These are phyloP conservation scores for Standfussiana lucernea DNA, from an alignment of 2,888 invertebrate species.

Conservation along the genomic window DNA sequence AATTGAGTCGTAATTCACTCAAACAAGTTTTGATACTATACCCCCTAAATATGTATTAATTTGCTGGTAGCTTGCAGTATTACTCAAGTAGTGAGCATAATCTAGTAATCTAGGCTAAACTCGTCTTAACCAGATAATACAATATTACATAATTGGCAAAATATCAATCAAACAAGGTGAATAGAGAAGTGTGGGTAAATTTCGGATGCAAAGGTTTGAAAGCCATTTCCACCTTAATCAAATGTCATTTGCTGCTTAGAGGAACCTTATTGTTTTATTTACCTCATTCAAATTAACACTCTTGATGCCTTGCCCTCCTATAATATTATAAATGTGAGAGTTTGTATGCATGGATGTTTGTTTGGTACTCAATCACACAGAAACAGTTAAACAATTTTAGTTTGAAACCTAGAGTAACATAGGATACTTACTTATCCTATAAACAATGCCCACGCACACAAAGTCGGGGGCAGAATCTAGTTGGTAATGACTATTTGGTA, in stretches of 20 bases:
- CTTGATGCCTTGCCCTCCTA: neutral
- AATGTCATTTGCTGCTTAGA: neutral
- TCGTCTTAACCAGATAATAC: too few relatives aligned
- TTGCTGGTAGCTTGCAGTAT: too few relatives aligned
- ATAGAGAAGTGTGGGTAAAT: neutral
- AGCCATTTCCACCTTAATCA: neutral
- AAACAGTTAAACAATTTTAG: too few relatives aligned
- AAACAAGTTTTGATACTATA: too few relatives aligned
- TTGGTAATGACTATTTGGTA: neutral
- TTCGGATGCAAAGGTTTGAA: too few relatives aligned
- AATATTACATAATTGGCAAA: neutral
- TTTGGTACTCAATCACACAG: too few relatives aligned
- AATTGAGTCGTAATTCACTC: neutral
- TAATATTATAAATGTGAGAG: neutral
- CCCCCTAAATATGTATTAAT: too few relatives aligned
- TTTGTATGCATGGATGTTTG: neutral
- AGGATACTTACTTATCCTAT: too few relatives aligned
- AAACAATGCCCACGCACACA: neutral
- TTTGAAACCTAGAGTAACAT: too few relatives aligned
- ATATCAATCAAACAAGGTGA: too few relatives aligned
- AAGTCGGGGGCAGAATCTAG: neutral
- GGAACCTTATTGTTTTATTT: neutral
- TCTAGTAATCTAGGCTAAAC: too few relatives aligned
- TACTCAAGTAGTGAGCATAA: too few relatives aligned
- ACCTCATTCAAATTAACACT: neutral